Evolutionary conservation across 2,888 invertebrate species (phyloP), one percentile per base, ranked within the genome.

Genomic region (Protodeltote pygarga): DNA sequence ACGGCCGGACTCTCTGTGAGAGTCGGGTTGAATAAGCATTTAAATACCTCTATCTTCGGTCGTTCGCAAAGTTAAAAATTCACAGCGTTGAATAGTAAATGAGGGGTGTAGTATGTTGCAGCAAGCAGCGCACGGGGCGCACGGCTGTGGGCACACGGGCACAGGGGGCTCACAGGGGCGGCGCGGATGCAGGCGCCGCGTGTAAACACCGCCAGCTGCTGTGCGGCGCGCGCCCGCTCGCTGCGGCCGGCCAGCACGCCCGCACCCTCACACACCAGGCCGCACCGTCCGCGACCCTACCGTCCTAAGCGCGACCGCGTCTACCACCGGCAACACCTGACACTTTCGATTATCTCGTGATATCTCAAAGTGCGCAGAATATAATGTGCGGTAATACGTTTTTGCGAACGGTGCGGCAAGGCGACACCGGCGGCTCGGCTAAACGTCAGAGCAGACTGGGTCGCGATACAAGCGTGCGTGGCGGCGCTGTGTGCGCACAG

Each of bases 371-470:
- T 85, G 86, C 86, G 85, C 87, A 87, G 76, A 79, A 80, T 82
- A 68, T 73, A 69, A 78, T 77, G 72, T 79, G 77, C 78, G 75
- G 72, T 73, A 76, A 62, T 73, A 77, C 77, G 74, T 76, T 65
- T 72, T 66, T 68, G 68, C 74, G 69, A 75, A 68, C 73, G 72
- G 74, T 78, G 77, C 76, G 80, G 81, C 68, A 74, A 63, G 67
- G 70, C 69, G 83, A 87, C 87, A 89, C 89, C 86, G 84, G 88
- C 87, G 79, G 75, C 84, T 84, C 81, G 81, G 79, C 77, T 83
- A 86, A 86, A 90, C 87, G 87, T 89, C 87, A 86, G 85, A 87
- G 84, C 85, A 84, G 91, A 91, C 90, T 91, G 90, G 89, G 87
- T 87, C 86, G 87, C 83, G 83, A 77, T 80, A 78, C 77, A 81